Evolutionary conservation across 2,888 invertebrate species (phyloP), one percentile per base, ranked within the genome.

Genomic region (Troglohyphantes excavatus): DNA sequence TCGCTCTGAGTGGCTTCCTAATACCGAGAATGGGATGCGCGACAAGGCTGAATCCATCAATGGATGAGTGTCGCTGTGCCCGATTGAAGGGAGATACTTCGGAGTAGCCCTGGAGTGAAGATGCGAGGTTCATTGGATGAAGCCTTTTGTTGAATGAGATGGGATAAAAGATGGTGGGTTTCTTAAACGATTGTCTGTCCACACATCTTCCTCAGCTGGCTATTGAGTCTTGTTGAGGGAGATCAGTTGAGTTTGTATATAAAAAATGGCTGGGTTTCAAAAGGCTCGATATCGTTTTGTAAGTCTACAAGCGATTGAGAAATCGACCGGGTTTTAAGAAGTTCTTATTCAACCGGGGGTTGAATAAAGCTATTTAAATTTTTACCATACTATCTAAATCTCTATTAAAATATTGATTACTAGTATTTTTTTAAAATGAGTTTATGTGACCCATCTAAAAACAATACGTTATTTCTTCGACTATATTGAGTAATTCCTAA

Each of bases 11-110:
- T 53, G 65, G 67, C 67, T 70, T 43, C 53, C 27, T 63, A 83
- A 39, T 43, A 26, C 63, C 19, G 68, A 46, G 75, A 84, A 84
- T 75, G 84, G 84, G 84, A 76, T 84, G 75, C 46, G 46, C 76
- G 67, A 65, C 85, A 86, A 86, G 78, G 85, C 59, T 86, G 85
- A 76, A 86, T 86, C 53, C 67, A 86, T 86, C 85, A 85, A 33
- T 85, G 39, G 39, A 11, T 26, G 76, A 68, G 65, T 73, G 75
- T 67, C 61, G 59, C 72, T 26, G 27, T 26, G 73, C 0, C n/a
- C 33, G 39, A 23, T 7, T 19, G 17, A 23, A n/a, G 33, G 81
- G 17, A 68, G 68, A 68, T 53, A 79, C 43, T n/a, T 19, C n/a
- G 17, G 23, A 63, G 61, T 61, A 59, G 79, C 17, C 33, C 33